Evolutionary conservation across 2,888 invertebrate genomes (phyloP).

Genomic region (Latrodectus elegans): DNA sequence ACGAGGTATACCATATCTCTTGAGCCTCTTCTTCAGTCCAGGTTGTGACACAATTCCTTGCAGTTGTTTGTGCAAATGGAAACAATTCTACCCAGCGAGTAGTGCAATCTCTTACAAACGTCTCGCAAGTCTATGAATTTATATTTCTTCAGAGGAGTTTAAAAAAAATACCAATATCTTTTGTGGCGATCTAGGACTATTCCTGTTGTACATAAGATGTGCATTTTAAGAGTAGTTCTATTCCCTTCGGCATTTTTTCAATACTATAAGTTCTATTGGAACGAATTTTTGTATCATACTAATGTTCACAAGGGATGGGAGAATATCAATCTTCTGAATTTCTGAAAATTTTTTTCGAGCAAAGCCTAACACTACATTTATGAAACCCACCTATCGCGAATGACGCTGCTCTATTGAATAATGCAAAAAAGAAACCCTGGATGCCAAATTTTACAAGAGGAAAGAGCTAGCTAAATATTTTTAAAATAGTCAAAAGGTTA

Average conservation of each 20-base stretch:
- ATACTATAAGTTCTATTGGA: not conserved
- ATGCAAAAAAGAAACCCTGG: no score
- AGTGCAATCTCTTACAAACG: not conserved
- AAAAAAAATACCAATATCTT: not conserved
- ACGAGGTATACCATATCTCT: not conserved
- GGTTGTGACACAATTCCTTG: not conserved
- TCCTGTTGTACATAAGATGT: not conserved
- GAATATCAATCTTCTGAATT: not conserved
- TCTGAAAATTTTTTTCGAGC: no score
- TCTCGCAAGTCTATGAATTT: not conserved
- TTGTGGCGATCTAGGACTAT: not conserved
- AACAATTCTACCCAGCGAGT: conserved; percentile 14
- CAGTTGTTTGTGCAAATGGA: conserved; percentile 5
- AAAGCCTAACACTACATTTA: no score
- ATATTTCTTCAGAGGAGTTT: not conserved
- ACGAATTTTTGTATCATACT: not conserved
- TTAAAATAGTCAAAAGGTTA: no score
- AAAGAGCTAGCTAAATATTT: no score
- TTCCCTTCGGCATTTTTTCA: not conserved
- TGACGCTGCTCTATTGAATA: no score
- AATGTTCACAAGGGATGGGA: no score
- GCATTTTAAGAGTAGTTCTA: not conserved
- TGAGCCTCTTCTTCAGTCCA: not conserved
- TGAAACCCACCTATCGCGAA: no score
- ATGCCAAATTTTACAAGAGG: no score